Evolutionary conservation across 2,113 vertebrate species (phyloP), one percentile per base, ranked within the genome.

Genomic region (Cisticola juncidis): DNA sequence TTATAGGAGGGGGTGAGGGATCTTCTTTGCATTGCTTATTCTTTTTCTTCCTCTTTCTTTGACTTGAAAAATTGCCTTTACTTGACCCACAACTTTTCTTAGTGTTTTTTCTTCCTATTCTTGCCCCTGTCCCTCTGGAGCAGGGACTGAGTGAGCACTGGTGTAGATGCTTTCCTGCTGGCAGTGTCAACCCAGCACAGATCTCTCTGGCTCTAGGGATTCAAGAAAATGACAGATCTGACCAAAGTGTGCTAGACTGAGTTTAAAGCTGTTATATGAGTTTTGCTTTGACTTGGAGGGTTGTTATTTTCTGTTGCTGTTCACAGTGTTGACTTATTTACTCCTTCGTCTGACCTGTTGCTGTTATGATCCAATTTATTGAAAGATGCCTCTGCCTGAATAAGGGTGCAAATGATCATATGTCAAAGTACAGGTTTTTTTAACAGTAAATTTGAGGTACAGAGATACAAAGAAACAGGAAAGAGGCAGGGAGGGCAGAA

Each of bases 401-500:
- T 44, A 60, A 51, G 42, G 26, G 18, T 36, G 26, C 6, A 77
- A 36, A 51, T 68, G 62, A 36, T 68, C 11, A 28, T 60, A 12
- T 33, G 33, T 33, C 45, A 45, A 45, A 69, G 9, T 44, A 15
- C 18, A 69, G 26, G 8, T 0, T 18, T 31, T 86, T 64, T 51
- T 26, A 33, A 15, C 36, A 50, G 17, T 14, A 36, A 85, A 26
- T 36, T 17, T 58, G 36, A 58, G 22, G 9, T 22, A 51, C 18
- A 44, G 25, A 42, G 35, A 66, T 25, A 50, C 31, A 68, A 57
- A 73, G 24, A 38, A 62, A 21, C 9, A 17, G 33, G 21, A 19
- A 19, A 16, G 3, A 3, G 5, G 7, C 3, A 3, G 22, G 9
- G 4, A 2, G 9, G 6, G 45, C 20, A 22, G 45, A 21, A 21